Evolutionary conservation across 2,113 vertebrate genomes (phyloP).

Genomic region (Bubo blakistoni): DNA sequence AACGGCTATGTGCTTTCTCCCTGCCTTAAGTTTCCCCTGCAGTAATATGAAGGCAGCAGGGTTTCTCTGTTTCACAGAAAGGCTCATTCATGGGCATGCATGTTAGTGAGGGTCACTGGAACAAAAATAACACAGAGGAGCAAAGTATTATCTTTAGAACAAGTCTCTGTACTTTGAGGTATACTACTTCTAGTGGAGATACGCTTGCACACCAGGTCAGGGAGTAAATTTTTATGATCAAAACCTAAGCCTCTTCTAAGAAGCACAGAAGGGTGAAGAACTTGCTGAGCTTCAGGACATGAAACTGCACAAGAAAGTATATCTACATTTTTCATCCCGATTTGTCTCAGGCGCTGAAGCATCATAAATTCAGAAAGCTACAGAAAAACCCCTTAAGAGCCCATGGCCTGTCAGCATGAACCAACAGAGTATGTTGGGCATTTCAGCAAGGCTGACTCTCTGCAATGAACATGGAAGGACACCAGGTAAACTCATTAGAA

Average conservation of each 20-base stretch:
- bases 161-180: not conserved
- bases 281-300: not conserved
- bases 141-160: not conserved
- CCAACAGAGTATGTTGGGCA: not conserved
- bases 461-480: not conserved
- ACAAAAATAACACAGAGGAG: not conserved
- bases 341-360: not conserved
- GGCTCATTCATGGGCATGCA: not conserved
- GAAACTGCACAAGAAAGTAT: not conserved
- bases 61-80: not conserved
- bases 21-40: not conserved
- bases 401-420: not conserved
- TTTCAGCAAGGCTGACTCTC: not conserved
- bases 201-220: not conserved
- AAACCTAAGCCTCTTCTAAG: not conserved
- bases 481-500: not conserved
- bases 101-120: not conserved
- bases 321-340: not conserved
- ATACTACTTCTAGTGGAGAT: not conserved
- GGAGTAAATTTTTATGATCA: not conserved
- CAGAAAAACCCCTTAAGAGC: not conserved
- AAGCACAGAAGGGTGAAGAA: not conserved
- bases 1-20: not conserved
- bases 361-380: not conserved
- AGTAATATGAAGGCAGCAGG: not conserved